phyloP scores from a whole-genome alignment of 2,797 vertebrate genomes.

The Pogonophryne albipinna region DNA sequence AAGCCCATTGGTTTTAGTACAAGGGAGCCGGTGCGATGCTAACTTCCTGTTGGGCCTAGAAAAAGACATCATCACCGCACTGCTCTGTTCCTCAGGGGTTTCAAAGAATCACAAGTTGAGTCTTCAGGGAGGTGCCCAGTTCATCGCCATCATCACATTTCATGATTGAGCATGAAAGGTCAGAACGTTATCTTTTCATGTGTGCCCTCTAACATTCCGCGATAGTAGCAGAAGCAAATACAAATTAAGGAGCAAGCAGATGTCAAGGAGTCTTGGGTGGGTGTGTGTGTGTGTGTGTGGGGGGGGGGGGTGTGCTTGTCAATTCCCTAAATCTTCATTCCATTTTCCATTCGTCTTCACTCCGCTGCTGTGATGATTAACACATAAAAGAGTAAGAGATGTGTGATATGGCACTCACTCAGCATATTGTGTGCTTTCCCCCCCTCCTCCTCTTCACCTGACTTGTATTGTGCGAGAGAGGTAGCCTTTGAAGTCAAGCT shows the following conservation, averaged over 20 bases:
- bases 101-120: conserved; percentile 33
- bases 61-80: no score
- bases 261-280: conserved; percentile 46
- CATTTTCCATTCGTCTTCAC: conserved; percentile 57
- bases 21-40: no score
- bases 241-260: conserved; percentile 59
- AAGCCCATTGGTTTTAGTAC: no score
- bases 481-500: conserved; percentile 76
- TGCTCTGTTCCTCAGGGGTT: conserved; percentile 10
- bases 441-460: conserved; percentile 53
- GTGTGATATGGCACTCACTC: conserved; percentile 58
- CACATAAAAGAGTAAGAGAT: conserved; percentile 75
- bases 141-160: conserved; percentile 35
- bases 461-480: conserved; percentile 63
- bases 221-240: conserved; percentile 26
- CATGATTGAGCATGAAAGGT: conserved; percentile 55
- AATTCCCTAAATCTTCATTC: conserved; percentile 75
- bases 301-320: conserved; percentile 43
- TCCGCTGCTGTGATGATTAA: conserved; percentile 68
- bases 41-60: no score
- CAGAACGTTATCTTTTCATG: conserved; percentile 58
- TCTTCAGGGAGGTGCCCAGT: conserved; percentile 23
- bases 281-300: background rate
- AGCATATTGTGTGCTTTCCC: conserved; percentile 57
- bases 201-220: conserved; percentile 24